Evolutionary conservation across 2,113 vertebrate species (phyloP).

Genomic region (Litocranius walleri): DNA sequence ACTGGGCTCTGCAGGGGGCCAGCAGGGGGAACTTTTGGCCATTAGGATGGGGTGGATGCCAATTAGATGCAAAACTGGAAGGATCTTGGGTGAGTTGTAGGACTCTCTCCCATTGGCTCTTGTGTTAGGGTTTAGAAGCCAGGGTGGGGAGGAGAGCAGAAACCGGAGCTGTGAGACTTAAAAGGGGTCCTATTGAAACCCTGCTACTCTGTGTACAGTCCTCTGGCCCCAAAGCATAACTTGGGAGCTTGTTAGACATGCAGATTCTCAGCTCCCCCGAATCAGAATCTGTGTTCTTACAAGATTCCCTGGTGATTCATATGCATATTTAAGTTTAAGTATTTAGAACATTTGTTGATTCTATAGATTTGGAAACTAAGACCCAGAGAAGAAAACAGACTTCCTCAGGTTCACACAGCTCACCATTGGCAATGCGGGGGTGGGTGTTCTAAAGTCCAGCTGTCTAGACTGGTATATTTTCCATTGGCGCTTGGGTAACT

Average conservation of each 20-base stretch:
- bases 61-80: neutral
- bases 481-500: neutral
- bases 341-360: neutral
- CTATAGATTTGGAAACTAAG: neutral
- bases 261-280: neutral
- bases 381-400: neutral
- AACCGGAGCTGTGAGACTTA: neutral
- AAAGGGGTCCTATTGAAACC: neutral
- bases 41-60: neutral
- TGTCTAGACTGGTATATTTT: neutral
- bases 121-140: neutral
- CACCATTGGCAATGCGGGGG: accelerated
- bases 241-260: neutral
- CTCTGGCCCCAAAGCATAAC: neutral
- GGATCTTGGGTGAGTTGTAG: neutral
- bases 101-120: neutral
- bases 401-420: neutral
- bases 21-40: neutral
- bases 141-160: neutral
- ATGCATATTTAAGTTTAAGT: neutral
- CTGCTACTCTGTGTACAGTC: accelerated
- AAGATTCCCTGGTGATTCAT: neutral
- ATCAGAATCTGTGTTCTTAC: neutral
- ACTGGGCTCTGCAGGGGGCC: neutral
- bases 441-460: accelerated